Evolutionary conservation across 2,113 vertebrate species (phyloP), one percentile per base, ranked within the genome.

Genomic region (Burhinus oedicnemus): DNA sequence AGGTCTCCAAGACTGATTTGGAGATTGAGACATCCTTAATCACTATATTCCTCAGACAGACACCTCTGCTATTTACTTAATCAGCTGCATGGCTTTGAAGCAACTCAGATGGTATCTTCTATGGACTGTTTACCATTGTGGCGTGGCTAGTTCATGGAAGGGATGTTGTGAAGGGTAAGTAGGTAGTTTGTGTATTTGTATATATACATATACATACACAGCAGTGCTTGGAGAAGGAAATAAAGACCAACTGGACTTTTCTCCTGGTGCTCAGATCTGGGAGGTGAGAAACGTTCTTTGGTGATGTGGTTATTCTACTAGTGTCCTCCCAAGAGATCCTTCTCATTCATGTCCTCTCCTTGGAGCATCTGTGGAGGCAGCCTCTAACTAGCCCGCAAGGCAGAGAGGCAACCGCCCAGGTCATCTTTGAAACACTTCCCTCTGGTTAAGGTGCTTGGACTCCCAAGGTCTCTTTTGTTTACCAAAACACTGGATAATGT

Each of bases 1-100:
- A 80, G 30, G 42, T 90, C 85, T 92, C 55, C 45, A 7, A 88
- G 90, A 71, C 62, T 88, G 66, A 93, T 86, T 38, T 83, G 66
- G 79, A 87, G 82, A 88, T 86, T 4, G 38, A 94, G 92, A 86
- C 88, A 16, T 88, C 71, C 54, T 30, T 88, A 12, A 97, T 96
- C 95, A 96, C 71, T 95, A 96, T 96, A 94, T 74, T 70, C 34
- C 83, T 71, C 88, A 96, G 96, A 96, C 96, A 97, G 79, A 52
- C 89, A 87, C 61, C 70, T 87, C 81, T 92, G 81, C 66, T 72
- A 17, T 93, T 91, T 90, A 36, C 85, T 70, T 95, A 91, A 93
- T 85, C 16, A 6, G 62, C 58, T 86, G 36, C 0, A 0, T 51
- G 71, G 44, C 93, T 97, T 96, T 97, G 92, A 96, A 88, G 88